These are phyloP conservation scores for Dolichotis patagonum DNA, from an alignment of 2,113 vertebrate genomes.

Conservation along the genomic window DNA sequence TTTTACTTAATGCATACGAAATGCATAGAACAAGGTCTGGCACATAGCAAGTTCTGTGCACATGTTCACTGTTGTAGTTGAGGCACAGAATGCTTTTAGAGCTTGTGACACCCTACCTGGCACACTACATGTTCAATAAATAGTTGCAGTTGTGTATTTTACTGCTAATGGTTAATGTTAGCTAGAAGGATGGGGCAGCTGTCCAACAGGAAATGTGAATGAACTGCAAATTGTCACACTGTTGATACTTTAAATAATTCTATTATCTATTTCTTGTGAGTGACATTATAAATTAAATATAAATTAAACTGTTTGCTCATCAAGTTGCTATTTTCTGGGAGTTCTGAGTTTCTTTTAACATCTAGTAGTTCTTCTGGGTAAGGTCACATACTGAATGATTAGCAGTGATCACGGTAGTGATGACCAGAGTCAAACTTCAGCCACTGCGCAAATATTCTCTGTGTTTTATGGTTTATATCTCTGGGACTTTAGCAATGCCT, in stretches of 20 bases:
- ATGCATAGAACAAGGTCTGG: not conserved
- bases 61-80: not conserved
- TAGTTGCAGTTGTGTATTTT: not conserved
- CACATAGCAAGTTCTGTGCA: not conserved
- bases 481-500: not conserved
- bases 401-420: constrained; percentile 22
- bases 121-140: constrained; percentile 22
- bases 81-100: constrained; percentile 38
- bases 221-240: not conserved
- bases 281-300: constrained; percentile 58
- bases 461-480: not conserved
- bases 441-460: not conserved
- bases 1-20: constrained; percentile 1
- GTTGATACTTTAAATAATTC: constrained; percentile 39
- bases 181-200: not conserved
- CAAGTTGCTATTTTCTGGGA: constrained; percentile 46
- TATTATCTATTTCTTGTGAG: constrained; percentile 23
- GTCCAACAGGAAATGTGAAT: constrained; percentile 37
- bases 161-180: not conserved
- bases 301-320: constrained; percentile 62
- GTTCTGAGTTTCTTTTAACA: constrained; percentile 54
- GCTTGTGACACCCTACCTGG: not conserved
- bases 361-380: not conserved
- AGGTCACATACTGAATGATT: constrained; percentile 46
- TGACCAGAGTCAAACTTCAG: constrained; percentile 17